phyloP scores from a whole-genome alignment of 2,888 invertebrate genomes.

The Parasteatoda lunata region DNA sequence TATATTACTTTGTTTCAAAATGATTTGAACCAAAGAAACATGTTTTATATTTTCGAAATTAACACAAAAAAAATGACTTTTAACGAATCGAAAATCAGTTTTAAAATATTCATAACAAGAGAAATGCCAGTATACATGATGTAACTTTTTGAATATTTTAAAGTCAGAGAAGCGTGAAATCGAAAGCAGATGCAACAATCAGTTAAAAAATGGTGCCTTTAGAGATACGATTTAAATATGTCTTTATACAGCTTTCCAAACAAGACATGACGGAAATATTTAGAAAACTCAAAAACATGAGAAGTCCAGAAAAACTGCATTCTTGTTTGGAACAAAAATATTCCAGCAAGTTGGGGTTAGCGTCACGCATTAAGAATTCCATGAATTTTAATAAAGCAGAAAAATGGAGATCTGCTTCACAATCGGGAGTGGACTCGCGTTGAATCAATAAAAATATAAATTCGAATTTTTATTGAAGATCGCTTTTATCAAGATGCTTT shows the following conservation, averaged over 20 bases:
- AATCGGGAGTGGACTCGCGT: slow-evolving; percentile 26
- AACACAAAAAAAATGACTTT: too few relatives aligned
- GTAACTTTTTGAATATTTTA: too few relatives aligned
- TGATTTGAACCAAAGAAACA: too few relatives aligned
- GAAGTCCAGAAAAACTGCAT: slow-evolving; percentile 47
- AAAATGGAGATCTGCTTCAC: slow-evolving; percentile 46
- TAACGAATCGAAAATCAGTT: too few relatives aligned
- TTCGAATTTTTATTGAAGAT: slow-evolving; percentile 46
- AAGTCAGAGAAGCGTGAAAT: too few relatives aligned
- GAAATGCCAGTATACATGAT: too few relatives aligned
- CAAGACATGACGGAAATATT: slow-evolving; percentile 27
- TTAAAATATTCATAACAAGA: too few relatives aligned
- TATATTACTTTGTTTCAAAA: too few relatives aligned
- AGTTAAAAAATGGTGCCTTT: slow-evolving; percentile 11
- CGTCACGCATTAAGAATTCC: slow-evolving; percentile 55
- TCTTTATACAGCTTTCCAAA: slow-evolving; percentile 24
- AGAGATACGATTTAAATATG: slow-evolving; percentile 15
- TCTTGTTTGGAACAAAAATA: slow-evolving; percentile 40
- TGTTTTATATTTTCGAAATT: too few relatives aligned
- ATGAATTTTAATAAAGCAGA: slow-evolving; percentile 62
- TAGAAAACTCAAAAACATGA: slow-evolving; percentile 21
- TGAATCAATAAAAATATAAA: slow-evolving; percentile 55
- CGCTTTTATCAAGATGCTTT: slow-evolving; percentile 15
- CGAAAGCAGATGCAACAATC: slow-evolving; percentile 5
- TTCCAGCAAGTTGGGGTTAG: slow-evolving; percentile 23